Evolutionary conservation across 2,888 invertebrate species (phyloP).

Genomic region (Vannuccia rotundouncinata): DNA sequence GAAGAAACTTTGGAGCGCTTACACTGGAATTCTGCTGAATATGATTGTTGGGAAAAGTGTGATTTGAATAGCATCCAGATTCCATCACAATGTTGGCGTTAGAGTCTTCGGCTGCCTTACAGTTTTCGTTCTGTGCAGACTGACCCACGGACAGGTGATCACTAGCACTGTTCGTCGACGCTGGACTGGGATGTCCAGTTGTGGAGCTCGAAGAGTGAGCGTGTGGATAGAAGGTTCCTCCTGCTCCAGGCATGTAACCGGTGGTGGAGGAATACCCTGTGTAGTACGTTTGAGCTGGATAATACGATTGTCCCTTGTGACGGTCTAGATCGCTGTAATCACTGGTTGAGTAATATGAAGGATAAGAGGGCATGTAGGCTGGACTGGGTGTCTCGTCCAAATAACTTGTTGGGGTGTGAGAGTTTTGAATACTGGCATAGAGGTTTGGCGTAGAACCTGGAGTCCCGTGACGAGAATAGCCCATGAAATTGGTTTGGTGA

Average conservation of each 20-base stretch:
- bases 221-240: neutral
- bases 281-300: neutral
- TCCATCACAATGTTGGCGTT: slow-evolving; percentile 10
- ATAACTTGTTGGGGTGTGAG: neutral
- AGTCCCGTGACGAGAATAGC: neutral
- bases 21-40: neutral
- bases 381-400: neutral
- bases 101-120: neutral
- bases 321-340: slow-evolving; percentile 4
- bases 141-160: slow-evolving; percentile 10
- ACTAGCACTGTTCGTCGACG: neutral
- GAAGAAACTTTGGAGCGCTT: neutral
- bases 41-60: neutral
- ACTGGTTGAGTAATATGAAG: neutral
- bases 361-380: neutral
- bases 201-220: neutral
- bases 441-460: neutral
- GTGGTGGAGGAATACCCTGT: neutral
- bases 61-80: neutral
- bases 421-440: neutral
- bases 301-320: neutral
- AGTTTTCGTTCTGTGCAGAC: neutral
- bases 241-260: neutral
- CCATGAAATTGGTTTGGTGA: neutral
- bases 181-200: neutral